Conservation (phyloP, 1,140 invertebrate genomes). For the Lycorma delicatula region DNA sequence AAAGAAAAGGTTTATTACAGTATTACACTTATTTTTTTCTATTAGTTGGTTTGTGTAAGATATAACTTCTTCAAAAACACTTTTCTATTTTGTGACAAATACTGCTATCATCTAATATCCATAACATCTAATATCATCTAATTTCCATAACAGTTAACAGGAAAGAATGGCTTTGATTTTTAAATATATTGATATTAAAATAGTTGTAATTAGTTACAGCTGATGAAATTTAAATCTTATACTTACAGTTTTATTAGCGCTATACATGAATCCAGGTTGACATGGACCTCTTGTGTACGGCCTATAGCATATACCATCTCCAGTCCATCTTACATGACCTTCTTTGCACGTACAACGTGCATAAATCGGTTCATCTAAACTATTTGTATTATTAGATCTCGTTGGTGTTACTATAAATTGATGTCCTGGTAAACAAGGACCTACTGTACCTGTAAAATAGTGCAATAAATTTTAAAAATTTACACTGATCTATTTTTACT, state of each 20-base stretch:
- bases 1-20: too few species aligned
- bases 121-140: too few species aligned
- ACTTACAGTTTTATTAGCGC: conserved; percentile 3
- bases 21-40: too few species aligned
- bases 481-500: too few species aligned
- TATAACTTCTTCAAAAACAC: too few species aligned
- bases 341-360: conserved; percentile 59
- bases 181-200: not conserved
- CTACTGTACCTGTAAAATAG: conserved; percentile 48
- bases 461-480: too few species aligned
- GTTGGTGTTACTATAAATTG: conserved; percentile 42
- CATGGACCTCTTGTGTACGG: conserved; percentile 69
- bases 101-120: too few species aligned
- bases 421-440: conserved; percentile 62
- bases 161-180: too few species aligned
- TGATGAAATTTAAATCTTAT: not conserved
- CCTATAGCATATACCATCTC: conserved; percentile 60
- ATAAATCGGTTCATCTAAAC: conserved; percentile 28
- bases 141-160: too few species aligned
- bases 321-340: conserved; percentile 52
- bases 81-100: too few species aligned
- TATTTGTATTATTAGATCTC: not conserved
- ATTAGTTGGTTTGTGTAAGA: too few species aligned
- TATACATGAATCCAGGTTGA: conserved; percentile 47
- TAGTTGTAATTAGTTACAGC: not conserved